phyloP scores from a whole-genome alignment of 2,888 invertebrate genomes.

The Meloe dianella region DNA sequence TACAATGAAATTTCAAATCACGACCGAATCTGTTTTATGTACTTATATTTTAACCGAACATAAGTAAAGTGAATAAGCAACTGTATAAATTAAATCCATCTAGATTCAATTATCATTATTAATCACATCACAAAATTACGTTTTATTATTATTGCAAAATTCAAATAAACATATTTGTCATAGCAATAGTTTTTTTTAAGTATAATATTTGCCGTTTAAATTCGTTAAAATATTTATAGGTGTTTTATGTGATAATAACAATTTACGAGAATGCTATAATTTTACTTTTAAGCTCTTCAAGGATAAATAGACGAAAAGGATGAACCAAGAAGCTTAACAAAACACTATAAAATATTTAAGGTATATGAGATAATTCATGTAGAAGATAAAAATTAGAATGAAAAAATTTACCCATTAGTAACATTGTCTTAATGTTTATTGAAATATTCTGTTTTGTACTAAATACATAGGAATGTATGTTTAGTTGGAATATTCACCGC shows the following conservation, averaged over 20 bases:
- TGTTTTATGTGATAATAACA: neutral
- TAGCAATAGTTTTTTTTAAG: neutral
- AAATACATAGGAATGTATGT: slow-evolving; percentile 31
- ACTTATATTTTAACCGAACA: slow-evolving; percentile 13
- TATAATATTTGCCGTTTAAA: neutral
- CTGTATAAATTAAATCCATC: neutral
- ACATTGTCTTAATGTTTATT: slow-evolving; percentile 16
- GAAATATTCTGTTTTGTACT: slow-evolving; percentile 24
- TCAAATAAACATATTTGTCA: neutral
- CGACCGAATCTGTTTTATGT: slow-evolving; percentile 23
- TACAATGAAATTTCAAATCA: slow-evolving; percentile 30
- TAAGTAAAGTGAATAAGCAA: neutral
- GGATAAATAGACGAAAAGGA: neutral
- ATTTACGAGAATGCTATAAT: neutral
- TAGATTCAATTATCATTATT: neutral
- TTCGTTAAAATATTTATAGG: neutral
- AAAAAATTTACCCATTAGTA: neutral
- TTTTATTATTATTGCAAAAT: too few species aligned
- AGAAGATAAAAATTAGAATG: neutral
- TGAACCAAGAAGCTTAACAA: neutral
- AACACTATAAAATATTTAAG: neutral
- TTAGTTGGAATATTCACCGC: slow-evolving; percentile 24
- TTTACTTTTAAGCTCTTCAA: neutral
- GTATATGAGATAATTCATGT: neutral
- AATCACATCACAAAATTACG: neutral